Percentiles rank a stretch among this genome's conserved stretches.
These are phyloP conservation scores for Pammene aurita DNA, from an alignment of 2,888 invertebrate species.

Conservation along the genomic window DNA sequence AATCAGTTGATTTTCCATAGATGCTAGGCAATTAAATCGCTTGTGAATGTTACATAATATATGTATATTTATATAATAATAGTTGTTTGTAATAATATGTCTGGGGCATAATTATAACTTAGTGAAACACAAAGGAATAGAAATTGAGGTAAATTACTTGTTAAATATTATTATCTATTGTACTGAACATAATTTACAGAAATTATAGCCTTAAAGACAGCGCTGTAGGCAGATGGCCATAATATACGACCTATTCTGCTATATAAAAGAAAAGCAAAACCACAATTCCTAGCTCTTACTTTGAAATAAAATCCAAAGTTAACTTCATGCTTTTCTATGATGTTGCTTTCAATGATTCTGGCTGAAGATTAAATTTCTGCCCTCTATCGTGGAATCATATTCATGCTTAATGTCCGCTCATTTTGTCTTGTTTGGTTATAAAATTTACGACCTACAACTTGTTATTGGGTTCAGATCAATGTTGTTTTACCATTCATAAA, in stretches of 20 bases:
- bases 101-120: background rate
- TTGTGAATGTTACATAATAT: background rate
- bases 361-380: too few relatives aligned
- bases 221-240: background rate
- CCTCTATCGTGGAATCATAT: too few relatives aligned
- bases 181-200: background rate
- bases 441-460: too few relatives aligned
- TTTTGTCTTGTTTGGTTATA: too few relatives aligned
- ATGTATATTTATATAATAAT: too few relatives aligned
- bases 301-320: background rate
- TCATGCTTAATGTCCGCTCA: too few relatives aligned
- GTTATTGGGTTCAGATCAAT: too few relatives aligned
- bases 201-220: background rate
- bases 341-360: too few relatives aligned
- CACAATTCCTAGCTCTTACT: background rate
- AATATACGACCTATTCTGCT: background rate
- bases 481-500: too few relatives aligned
- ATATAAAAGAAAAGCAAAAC: background rate
- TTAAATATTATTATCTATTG: background rate
- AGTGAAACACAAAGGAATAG: background rate
- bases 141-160: conserved; percentile 8
- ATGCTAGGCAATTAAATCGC: conserved; percentile 13
- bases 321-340: too few relatives aligned
- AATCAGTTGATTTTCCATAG: conserved; percentile 12
- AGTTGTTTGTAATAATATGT: too few relatives aligned